Evolutionary conservation across 1,140 invertebrate genomes (phyloP).

Genomic region (Eciton burchellii): DNA sequence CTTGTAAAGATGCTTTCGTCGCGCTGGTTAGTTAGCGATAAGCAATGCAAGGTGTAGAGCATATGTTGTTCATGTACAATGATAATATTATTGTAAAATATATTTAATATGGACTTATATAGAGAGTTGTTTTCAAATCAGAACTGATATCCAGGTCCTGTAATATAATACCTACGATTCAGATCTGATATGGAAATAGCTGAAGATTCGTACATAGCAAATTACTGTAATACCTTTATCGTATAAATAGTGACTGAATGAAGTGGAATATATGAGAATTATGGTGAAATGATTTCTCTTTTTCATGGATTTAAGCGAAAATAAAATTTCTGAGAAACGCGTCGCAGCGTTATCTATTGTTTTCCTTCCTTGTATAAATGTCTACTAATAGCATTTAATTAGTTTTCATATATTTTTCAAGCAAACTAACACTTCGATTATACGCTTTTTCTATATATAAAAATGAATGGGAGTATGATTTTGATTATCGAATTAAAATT

Average conservation of each 20-base stretch:
- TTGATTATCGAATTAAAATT: slow-evolving; percentile 42
- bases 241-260: slow-evolving; percentile 80
- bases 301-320: slow-evolving; percentile 72
- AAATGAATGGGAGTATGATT: slow-evolving; percentile 2
- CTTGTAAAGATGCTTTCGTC: slow-evolving; percentile 39
- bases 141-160: slow-evolving; percentile 65
- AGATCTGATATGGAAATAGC: slow-evolving; percentile 78
- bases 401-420: slow-evolving; percentile 30
- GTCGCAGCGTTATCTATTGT: slow-evolving; percentile 60
- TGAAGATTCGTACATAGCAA: slow-evolving; percentile 79
- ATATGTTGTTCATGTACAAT: slow-evolving; percentile 85
- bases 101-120: slow-evolving; percentile 84
- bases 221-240: slow-evolving; percentile 80
- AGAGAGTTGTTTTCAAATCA: slow-evolving; percentile 80
- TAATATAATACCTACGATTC: slow-evolving; percentile 61
- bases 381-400: slow-evolving; percentile 62
- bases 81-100: slow-evolving; percentile 85
- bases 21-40: slow-evolving; percentile 76
- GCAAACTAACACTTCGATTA: slow-evolving; percentile 6
- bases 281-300: slow-evolving; percentile 75
- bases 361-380: slow-evolving; percentile 66
- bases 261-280: slow-evolving; percentile 78
- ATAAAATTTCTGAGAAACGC: slow-evolving; percentile 75
- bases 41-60: slow-evolving; percentile 79
- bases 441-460: slow-evolving; percentile 1